Conservation (phyloP, 2,888 invertebrate genomes). For the Eledone cirrhosa region DNA sequence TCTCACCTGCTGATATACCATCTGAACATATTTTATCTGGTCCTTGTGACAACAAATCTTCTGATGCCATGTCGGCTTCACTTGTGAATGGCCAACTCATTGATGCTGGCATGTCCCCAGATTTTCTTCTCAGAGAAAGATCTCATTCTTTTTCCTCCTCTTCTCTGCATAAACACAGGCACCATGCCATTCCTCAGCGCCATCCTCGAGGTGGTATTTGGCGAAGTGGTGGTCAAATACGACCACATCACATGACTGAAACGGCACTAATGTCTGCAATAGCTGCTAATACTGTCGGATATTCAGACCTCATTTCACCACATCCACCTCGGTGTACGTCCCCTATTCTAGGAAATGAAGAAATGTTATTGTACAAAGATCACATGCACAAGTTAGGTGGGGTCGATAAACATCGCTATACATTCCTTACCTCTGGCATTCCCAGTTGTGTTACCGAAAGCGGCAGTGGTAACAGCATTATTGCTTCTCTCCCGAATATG, state of each 20-base stretch:
- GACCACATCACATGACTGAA: not conserved
- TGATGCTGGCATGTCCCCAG: not conserved
- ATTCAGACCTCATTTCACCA: slow-evolving; percentile 47
- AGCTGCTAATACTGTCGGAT: not conserved
- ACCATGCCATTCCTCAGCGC: not conserved
- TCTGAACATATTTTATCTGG: too few species aligned
- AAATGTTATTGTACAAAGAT: slow-evolving; percentile 57
- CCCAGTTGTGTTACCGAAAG: slow-evolving; percentile 31
- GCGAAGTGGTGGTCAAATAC: not conserved
- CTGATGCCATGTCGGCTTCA: too few species aligned
- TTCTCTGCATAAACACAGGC: not conserved
- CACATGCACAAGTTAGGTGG: slow-evolving; percentile 50
- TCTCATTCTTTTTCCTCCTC: not conserved
- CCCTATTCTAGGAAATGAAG: slow-evolving; percentile 48
- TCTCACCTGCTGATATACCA: too few species aligned
- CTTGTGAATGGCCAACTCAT: not conserved
- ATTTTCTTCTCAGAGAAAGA: not conserved
- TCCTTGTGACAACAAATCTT: too few species aligned
- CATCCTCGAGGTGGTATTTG: not conserved
- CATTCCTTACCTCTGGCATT: slow-evolving; percentile 26
- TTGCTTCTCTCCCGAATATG: slow-evolving; percentile 33
- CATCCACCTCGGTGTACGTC: slow-evolving; percentile 50
- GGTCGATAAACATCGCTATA: slow-evolving; percentile 44
- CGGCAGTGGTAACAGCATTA: slow-evolving; percentile 31
- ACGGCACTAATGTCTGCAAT: not conserved